A percentile compares a stretch with the other conserved stretches of the same genome.
phyloP scores from a whole-genome alignment of 2,797 vertebrate species.

The Hoplostethus atlanticus region DNA sequence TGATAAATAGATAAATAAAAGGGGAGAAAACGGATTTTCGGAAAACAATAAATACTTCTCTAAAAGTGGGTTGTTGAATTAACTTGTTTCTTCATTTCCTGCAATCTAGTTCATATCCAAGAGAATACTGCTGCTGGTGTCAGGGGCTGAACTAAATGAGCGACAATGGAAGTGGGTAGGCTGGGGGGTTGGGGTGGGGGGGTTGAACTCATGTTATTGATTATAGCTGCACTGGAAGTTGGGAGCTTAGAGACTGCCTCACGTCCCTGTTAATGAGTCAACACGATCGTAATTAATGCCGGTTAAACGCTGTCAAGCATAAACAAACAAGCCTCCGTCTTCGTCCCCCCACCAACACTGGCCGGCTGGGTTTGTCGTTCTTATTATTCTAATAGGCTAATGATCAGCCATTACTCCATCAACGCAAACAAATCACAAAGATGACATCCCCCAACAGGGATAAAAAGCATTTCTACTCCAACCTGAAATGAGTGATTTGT shows the following conservation, averaged over 20 bases:
- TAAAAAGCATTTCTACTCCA: background rate
- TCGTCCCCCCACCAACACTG: background rate
- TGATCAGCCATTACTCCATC: conserved; percentile 37
- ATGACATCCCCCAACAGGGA: background rate
- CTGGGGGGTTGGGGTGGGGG: background rate
- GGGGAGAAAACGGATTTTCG: too few species aligned
- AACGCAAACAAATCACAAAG: conserved; percentile 15
- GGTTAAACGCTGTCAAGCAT: conserved; percentile 44
- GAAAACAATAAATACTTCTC: too few species aligned
- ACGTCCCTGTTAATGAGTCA: conserved; percentile 49
- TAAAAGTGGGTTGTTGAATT: too few species aligned
- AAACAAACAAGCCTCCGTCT: conserved; percentile 32
- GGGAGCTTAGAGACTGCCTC: conserved; percentile 27
- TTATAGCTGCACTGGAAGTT: conserved; percentile 40
- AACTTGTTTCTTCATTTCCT: too few species aligned
- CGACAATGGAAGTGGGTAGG: conserved; percentile 1
- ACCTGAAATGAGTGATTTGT: background rate
- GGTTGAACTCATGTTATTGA: conserved; percentile 37
- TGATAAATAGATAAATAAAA: too few species aligned
- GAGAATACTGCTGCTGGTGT: background rate
- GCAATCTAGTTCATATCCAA: background rate
- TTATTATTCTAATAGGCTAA: conserved; percentile 32
- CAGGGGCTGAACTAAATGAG: background rate
- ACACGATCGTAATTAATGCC: conserved; percentile 58
- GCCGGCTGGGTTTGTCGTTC: conserved; percentile 16